Conservation (phyloP, 2,888 invertebrate genomes). For the Caenorhabditis wallacei region DNA sequence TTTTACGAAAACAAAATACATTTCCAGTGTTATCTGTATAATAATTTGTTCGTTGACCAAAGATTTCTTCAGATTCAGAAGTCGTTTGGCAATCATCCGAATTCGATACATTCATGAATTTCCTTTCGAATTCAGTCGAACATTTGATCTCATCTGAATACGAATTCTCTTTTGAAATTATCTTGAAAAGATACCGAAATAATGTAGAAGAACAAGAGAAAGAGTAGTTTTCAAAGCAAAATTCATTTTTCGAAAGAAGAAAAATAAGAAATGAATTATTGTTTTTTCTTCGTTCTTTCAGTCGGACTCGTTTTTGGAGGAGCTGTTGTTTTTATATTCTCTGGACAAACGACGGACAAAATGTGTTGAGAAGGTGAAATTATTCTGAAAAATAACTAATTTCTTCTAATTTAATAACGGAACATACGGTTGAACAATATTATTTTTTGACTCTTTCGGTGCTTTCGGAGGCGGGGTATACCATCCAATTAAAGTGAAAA, state of each 20-base stretch:
- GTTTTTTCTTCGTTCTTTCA: neutral
- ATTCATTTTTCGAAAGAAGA: constrained; percentile 3
- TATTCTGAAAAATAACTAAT: neutral
- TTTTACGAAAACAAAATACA: constrained; percentile 50
- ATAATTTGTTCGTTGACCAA: constrained; percentile 19
- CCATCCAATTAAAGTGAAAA: constrained; percentile 23
- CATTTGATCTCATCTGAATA: neutral
- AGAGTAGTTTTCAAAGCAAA: neutral
- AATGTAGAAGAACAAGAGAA: neutral
- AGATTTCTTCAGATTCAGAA: constrained; percentile 22
- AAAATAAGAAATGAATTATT: constrained; percentile 2
- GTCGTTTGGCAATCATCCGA: constrained; percentile 32
- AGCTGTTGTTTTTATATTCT: neutral
- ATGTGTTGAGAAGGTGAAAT: constrained; percentile 42
- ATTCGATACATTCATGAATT: constrained; percentile 30
- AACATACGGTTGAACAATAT: neutral
- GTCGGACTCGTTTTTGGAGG: constrained; percentile 1
- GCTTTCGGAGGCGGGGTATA: constrained; percentile 15
- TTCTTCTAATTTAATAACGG: neutral
- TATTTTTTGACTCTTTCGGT: constrained; percentile 12
- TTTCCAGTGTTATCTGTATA: constrained; percentile 29
- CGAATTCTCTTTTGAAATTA: neutral
- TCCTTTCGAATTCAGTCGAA: constrained; percentile 3
- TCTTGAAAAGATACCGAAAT: neutral
- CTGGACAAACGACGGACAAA: constrained; percentile 9